phyloP scores from a whole-genome alignment of 2,888 invertebrate species.

The Ametastegia equiseti region DNA sequence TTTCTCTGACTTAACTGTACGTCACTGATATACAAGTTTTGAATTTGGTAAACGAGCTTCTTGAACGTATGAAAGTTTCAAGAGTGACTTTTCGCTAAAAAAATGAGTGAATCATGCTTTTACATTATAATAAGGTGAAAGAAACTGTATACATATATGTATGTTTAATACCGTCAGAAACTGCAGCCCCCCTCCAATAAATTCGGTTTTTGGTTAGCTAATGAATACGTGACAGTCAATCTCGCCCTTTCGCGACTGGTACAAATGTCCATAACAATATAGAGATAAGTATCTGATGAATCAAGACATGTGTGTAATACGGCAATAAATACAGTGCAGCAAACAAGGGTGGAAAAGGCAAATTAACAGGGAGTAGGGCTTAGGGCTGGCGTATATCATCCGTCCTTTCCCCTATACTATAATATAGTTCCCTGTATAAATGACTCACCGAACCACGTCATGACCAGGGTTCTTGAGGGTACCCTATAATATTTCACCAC shows the following conservation, averaged over 20 bases:
- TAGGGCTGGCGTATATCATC: slow-evolving; percentile 14
- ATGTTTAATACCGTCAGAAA: no score
- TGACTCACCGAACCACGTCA: slow-evolving; percentile 41
- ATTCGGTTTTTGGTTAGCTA: neutral
- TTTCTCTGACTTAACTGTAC: no score
- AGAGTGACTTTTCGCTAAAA: no score
- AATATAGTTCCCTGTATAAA: slow-evolving; percentile 30
- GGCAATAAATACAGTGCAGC: slow-evolving; percentile 8
- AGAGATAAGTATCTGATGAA: neutral
- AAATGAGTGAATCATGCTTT: no score
- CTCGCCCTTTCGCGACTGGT: neutral
- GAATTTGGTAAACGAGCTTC: no score
- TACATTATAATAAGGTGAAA: no score
- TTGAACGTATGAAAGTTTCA: no score
- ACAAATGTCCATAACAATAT: neutral
- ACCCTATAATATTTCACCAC: slow-evolving; percentile 25
- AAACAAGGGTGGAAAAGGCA: neutral
- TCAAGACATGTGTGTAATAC: slow-evolving; percentile 12
- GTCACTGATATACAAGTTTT: no score
- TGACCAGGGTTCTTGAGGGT: slow-evolving; percentile 31
- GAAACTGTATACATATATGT: no score
- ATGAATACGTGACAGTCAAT: neutral
- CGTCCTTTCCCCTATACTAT: no score
- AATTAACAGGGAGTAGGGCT: slow-evolving; percentile 8
- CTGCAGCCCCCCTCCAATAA: neutral